Conservation (phyloP, 1,140 invertebrate species). For the Dryas iulia region DNA sequence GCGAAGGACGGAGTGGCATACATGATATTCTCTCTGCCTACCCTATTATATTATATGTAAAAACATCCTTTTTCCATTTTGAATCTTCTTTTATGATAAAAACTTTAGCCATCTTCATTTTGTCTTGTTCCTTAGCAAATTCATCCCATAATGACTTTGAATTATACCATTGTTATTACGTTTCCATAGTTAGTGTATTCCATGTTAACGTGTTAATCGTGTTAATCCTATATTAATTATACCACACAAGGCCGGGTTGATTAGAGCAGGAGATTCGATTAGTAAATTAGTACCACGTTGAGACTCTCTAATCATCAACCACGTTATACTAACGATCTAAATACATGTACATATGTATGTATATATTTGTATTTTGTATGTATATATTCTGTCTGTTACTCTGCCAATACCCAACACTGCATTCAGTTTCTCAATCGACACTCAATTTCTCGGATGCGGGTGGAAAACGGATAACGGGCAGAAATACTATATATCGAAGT, state of each 20-base stretch:
- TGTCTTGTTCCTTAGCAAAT: background rate
- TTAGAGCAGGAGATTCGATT: constrained; percentile 23
- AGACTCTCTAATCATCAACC: constrained; percentile 19
- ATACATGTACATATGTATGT: background rate
- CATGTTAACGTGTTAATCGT: background rate
- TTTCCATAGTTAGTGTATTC: background rate
- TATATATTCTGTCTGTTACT: background rate
- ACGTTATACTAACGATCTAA: background rate
- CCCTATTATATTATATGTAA: too few relatives aligned
- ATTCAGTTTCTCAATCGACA: too few relatives aligned
- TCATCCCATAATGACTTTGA: background rate
- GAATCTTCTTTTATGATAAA: too few relatives aligned
- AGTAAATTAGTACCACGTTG: constrained; percentile 18
- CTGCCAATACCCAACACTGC: too few relatives aligned
- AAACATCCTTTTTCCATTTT: too few relatives aligned
- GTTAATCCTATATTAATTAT: constrained; percentile 15
- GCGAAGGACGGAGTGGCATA: too few relatives aligned
- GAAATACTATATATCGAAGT: too few relatives aligned
- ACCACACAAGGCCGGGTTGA: constrained; percentile 14
- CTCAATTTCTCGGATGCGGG: too few relatives aligned
- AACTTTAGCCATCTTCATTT: background rate
- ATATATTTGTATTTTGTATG: background rate
- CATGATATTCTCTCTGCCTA: too few relatives aligned
- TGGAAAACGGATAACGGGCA: too few relatives aligned
- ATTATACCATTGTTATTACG: background rate